These are phyloP conservation scores for Orientallactaga bullata DNA, from an alignment of 2,113 vertebrate genomes.

Conservation along the genomic window DNA sequence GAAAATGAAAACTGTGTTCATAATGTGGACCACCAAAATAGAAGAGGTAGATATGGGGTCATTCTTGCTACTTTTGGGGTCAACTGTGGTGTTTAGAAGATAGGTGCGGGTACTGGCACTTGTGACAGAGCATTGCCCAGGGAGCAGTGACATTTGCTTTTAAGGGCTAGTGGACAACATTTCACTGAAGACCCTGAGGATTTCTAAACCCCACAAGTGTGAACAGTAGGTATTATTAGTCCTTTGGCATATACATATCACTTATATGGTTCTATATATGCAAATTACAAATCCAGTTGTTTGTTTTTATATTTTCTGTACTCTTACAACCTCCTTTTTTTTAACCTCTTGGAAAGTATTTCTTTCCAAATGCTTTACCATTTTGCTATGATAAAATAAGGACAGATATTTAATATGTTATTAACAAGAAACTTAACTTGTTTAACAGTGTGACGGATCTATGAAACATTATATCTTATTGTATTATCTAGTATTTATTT, in stretches of 20 bases:
- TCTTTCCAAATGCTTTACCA: not conserved
- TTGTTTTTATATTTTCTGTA: not conserved
- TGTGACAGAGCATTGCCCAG: rapidly evolving
- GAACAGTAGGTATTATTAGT: no score
- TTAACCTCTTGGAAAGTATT: not conserved
- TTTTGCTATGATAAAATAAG: not conserved
- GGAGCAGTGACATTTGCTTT: not conserved
- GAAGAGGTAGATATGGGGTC: not conserved
- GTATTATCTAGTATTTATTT: not conserved
- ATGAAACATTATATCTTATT: not conserved
- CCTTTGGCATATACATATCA: no score
- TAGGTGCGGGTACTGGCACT: not conserved
- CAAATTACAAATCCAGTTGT: not conserved
- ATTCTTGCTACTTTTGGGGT: not conserved
- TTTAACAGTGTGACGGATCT: not conserved
- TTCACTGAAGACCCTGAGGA: not conserved
- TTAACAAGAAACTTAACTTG: not conserved
- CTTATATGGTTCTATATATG: no score
- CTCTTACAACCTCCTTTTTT: not conserved
- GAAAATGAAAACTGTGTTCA: not conserved
- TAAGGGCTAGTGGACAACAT: no score
- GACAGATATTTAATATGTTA: not conserved
- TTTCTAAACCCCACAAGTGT: not conserved
- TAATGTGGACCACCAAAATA: not conserved
- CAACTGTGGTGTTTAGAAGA: not conserved